Base-by-base conservation (phyloP, 2,113 vertebrate genomes). In the Chaetorhynchus papuensis region DNA sequence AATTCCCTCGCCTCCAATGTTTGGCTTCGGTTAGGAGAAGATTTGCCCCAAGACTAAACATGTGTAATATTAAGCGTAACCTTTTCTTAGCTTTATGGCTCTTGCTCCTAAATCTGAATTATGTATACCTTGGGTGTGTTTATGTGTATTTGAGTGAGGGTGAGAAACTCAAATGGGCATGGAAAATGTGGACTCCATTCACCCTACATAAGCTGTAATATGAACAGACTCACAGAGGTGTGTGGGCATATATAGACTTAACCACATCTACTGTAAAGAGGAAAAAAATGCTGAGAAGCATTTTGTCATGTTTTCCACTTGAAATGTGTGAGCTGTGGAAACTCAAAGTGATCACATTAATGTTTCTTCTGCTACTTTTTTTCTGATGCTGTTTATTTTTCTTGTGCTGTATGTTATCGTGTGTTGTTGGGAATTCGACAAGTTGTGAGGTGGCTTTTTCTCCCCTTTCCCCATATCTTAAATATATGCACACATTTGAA, bases 401-500 rank as follows among this genome's bases (percentile, higher is more conserved):
- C 97, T 94, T 93, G 57, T 93, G 92, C 71, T 97, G 91, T 97
- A 97, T 96, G 60, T 94, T 97, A 96, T 97, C 50, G 83, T 85
- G 94, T 97, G 98, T 96, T 93, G 33, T 78, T 56, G 66, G 89
- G 90, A 96, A 95, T 90, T 97, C 15, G 75, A 97, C 96, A 96
- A 97, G 94, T 98, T 94, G 83, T 78, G 85, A 84, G 59, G 42
- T 82, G 61, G 8, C 69, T 86, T 90, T 92, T 91, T 89, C 63
- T 69, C 54, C 89, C 63, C 50, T 80, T 96, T 95, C 69, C 60
- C 80, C 42, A 23, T 96, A 98, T 98, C 97, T 98, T 94, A 92
- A 97, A 98, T 98, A 97, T 95, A 97, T 96, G 97, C 95, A 96
- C 97, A 97, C 98, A 98, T 98, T 98, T 99, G 99, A 99, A 98